Percentiles rank a stretch among this genome's conserved stretches.
These are phyloP conservation scores for Dicrurus megarhynchus DNA, from an alignment of 2,113 vertebrate species.

Conservation along the genomic window DNA sequence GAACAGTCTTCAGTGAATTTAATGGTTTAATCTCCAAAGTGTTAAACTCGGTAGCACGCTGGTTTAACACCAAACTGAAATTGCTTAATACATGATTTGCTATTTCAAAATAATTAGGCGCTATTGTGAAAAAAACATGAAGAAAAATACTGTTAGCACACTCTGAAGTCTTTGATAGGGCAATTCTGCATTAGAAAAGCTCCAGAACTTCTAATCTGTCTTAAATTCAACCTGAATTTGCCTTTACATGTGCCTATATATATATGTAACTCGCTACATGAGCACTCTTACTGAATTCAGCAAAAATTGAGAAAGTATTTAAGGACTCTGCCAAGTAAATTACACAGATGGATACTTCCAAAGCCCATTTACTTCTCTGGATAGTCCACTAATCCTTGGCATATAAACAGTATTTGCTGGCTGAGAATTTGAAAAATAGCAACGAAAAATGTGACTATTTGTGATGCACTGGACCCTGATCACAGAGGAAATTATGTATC, in stretches of 20 bases:
- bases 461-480: not conserved
- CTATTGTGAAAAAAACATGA: not conserved
- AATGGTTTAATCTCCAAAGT: not conserved
- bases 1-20: not conserved
- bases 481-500: not conserved
- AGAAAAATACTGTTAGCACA: not conserved
- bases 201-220: not conserved
- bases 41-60: rapidly evolving
- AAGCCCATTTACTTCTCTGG: not conserved
- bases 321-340: not conserved
- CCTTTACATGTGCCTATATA: not conserved
- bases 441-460: not conserved
- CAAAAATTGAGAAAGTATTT: not conserved
- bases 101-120: not conserved
- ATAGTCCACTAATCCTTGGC: not conserved
- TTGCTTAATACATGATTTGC: not conserved
- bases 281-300: not conserved
- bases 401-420: not conserved
- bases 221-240: not conserved
- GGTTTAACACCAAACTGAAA: not conserved
- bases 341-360: not conserved
- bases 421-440: not conserved
- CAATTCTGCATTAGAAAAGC: not conserved
- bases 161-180: not conserved
- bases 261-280: not conserved